Percentiles rank a stretch among this genome's conserved stretches.
Evolutionary conservation across 2,888 invertebrate species (phyloP).

Genomic region (Monochamus alternatus): DNA sequence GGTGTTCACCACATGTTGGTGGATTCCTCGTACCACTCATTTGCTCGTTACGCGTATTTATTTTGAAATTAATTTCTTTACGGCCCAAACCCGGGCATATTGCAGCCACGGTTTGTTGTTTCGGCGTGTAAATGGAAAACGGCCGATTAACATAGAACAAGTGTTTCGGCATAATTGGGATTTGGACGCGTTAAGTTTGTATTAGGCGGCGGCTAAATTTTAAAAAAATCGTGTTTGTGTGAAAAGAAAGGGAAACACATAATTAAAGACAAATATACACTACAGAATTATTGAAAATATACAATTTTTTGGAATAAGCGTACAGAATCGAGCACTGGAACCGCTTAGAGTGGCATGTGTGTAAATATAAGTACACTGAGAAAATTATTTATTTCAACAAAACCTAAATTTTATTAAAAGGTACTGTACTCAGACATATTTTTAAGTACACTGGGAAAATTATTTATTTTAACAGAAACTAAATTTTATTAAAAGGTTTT

Average conservation of each 20-base stretch:
- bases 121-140: neutral
- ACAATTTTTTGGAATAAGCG: neutral
- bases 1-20: slow-evolving; percentile 25
- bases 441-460: no score
- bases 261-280: slow-evolving; percentile 18
- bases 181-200: slow-evolving; percentile 11
- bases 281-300: neutral
- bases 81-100: neutral
- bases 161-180: slow-evolving; percentile 15
- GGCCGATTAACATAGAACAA: slow-evolving; percentile 18
- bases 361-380: no score
- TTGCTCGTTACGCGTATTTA: slow-evolving; percentile 22
- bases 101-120: slow-evolving; percentile 3
- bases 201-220: neutral
- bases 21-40: no score
- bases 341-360: no score
- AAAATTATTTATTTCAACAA: no score
- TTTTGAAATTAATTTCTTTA: slow-evolving; percentile 25
- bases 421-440: no score
- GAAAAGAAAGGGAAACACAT: neutral
- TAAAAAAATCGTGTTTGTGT: slow-evolving; percentile 9
- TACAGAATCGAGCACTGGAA: neutral
- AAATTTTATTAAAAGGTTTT: no score
- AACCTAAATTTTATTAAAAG: no score
- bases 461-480: no score